Evolutionary conservation across 35 echinoderm and acorn worm species (phyloP), one percentile per base, ranked within the genome.

Genomic region (Hemicentrotus pulcherrimus): DNA sequence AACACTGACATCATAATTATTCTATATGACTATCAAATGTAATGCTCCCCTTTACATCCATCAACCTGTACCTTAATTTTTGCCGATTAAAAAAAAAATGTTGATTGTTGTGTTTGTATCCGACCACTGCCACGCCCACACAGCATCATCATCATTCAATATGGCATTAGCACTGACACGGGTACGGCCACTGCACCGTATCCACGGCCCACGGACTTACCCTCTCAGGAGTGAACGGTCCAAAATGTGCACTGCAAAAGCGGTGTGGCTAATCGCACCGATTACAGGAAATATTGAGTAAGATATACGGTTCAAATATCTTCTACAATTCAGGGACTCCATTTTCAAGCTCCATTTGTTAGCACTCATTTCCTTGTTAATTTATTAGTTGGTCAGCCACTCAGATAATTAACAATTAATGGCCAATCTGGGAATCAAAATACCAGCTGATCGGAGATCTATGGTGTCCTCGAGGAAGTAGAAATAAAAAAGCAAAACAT

Each of bases 241-340:
- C 14, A 98, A 86, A 48, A 98, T 98, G 71, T 98, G 98, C 45
- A 98, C 95, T 14, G 98, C 96, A 61, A 98, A 98, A 31, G 95
- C 91, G 0, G 96, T 97, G 71, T 98, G 98, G 94, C 98, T 98
- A 32, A 92, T 86, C 32, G 96, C 98, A 61, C 98, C 98, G 31
- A 96, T 32, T 12, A 90, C 94, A 48, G 98, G 98, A 13, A 98
- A 60, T 85, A 96, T 95, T 14, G 95, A 88, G 94, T 91, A 97
- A 86, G 94, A 94, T 22, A 98, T 58, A 7, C 95, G 32, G 47
- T 97, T 94, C 59, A 98, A 86, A 94, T 87, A 92, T 98, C 31
- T 86, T 52, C 94, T 95, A 33, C 70, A 90, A 30, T 19, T 6
- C 12, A 35, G 11, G 16, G 88, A 12, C 9, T 90, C 19, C 31